Conservation (phyloP, 1,140 invertebrate genomes). For the Trachymyrmex cornetzi region DNA sequence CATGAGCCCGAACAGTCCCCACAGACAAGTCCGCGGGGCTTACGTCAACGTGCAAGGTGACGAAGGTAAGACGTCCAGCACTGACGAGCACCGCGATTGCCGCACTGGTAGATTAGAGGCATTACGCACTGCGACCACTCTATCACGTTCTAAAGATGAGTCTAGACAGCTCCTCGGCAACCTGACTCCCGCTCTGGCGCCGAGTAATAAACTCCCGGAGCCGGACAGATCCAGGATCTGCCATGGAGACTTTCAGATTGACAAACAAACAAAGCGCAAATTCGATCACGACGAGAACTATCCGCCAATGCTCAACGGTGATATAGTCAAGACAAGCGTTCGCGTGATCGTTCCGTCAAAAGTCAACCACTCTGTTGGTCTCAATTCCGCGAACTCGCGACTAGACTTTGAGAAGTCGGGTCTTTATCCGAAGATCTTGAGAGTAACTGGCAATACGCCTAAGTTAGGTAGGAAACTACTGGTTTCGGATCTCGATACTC, state of each 20-base stretch:
- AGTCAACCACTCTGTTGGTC: not conserved
- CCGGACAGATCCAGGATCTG: not conserved
- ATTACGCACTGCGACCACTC: slow-evolving; percentile 60
- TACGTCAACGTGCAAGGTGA: slow-evolving; percentile 91
- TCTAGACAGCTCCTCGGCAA: not conserved
- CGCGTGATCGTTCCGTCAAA: slow-evolving; percentile 5
- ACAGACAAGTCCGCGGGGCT: slow-evolving; percentile 87
- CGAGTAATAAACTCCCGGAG: slow-evolving; percentile 61
- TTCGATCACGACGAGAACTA: slow-evolving; percentile 57
- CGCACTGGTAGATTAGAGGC: slow-evolving; percentile 81
- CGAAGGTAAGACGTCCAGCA: slow-evolving; percentile 88
- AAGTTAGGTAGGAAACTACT: slow-evolving; percentile 81
- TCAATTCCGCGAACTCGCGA: slow-evolving; percentile 27
- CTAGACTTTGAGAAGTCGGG: slow-evolving; percentile 67
- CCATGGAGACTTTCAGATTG: not conserved
- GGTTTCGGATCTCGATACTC: slow-evolving; percentile 80
- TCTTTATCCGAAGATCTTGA: slow-evolving; percentile 74
- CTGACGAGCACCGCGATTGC: slow-evolving; percentile 78
- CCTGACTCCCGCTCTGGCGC: slow-evolving; percentile 12
- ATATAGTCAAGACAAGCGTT: not conserved
- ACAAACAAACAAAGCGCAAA: slow-evolving; percentile 6
- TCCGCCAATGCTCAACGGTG: slow-evolving; percentile 19
- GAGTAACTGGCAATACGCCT: slow-evolving; percentile 79
- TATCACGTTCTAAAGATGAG: slow-evolving; percentile 57
- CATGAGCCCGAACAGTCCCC: slow-evolving; percentile 85